These are phyloP conservation scores for Eptatretus atami DNA, from an alignment of 2,797 vertebrate species.

Conservation along the genomic window DNA sequence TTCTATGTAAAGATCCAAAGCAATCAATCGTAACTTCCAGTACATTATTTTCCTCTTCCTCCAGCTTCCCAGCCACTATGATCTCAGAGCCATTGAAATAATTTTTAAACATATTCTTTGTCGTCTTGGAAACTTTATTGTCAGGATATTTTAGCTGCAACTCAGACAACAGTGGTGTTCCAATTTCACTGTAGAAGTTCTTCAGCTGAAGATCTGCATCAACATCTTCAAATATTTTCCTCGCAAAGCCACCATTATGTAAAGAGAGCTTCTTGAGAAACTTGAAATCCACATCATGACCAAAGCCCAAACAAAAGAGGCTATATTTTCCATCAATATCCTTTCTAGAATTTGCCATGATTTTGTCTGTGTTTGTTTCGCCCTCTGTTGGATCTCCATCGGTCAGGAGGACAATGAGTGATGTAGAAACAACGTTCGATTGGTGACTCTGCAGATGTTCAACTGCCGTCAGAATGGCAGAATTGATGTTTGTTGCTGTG, in stretches of 20 bases:
- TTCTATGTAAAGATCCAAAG: background rate
- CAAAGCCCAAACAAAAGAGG: slow-evolving; percentile 39
- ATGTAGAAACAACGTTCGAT: slow-evolving; percentile 14
- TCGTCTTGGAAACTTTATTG: slow-evolving; percentile 22
- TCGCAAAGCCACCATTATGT: slow-evolving; percentile 28
- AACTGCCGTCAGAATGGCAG: slow-evolving; percentile 29
- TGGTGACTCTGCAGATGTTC: slow-evolving; percentile 20
- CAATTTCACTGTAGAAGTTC: slow-evolving; percentile 37
- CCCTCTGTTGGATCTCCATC: slow-evolving; percentile 38
- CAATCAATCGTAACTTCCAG: background rate
- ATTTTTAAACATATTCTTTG: slow-evolving; percentile 26
- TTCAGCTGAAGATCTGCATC: slow-evolving; percentile 33
- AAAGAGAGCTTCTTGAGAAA: slow-evolving; percentile 26
- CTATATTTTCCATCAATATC: slow-evolving; percentile 16
- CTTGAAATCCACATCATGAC: slow-evolving; percentile 35
- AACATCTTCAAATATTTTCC: slow-evolving; percentile 30
- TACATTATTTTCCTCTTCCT: slow-evolving; percentile 12
- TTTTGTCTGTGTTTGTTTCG: slow-evolving; percentile 20
- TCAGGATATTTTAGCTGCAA: slow-evolving; percentile 29
- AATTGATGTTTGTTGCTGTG: slow-evolving; percentile 44
- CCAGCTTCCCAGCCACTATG: slow-evolving; percentile 29
- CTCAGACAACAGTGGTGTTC: slow-evolving; percentile 33
- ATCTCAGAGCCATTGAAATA: slow-evolving; percentile 44
- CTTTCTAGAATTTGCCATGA: slow-evolving; percentile 24
- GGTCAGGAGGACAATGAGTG: slow-evolving; percentile 38